Evolutionary conservation across 2,888 invertebrate genomes (phyloP).

Genomic region (Coenonympha arcania): DNA sequence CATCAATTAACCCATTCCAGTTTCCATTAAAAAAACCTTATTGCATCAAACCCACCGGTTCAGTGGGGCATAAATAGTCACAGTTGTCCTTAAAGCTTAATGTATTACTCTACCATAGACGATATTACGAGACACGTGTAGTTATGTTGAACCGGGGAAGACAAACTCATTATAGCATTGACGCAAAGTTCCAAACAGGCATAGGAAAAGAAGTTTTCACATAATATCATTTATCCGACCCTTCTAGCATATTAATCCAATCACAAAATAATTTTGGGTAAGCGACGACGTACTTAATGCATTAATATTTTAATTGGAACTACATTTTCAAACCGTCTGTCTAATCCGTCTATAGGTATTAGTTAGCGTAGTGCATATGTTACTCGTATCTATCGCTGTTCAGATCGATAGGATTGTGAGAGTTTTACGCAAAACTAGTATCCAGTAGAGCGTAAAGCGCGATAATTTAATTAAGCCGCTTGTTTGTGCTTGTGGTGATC

Average conservation of each 20-base stretch:
- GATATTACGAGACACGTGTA: too few species aligned
- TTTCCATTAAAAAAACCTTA: background rate
- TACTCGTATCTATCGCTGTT: background rate
- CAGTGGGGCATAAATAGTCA: background rate
- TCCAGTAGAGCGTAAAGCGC: background rate
- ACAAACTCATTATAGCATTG: too few species aligned
- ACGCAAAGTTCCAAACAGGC: too few species aligned
- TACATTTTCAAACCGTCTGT: background rate
- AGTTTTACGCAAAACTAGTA: background rate
- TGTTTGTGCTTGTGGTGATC: background rate
- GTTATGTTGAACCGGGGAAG: too few species aligned
- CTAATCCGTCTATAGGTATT: too few species aligned
- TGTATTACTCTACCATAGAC: conserved; percentile 7
- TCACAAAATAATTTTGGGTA: background rate
- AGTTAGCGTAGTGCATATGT: background rate
- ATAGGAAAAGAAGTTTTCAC: too few species aligned
- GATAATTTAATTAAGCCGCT: background rate
- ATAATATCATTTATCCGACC: too few species aligned
- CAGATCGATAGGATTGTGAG: background rate
- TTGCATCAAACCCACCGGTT: background rate
- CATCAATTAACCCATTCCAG: background rate
- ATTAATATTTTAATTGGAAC: background rate
- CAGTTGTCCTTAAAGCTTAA: background rate
- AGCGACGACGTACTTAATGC: background rate
- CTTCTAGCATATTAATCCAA: too few species aligned